Percentiles rank a stretch among this genome's conserved stretches.
Conservation (phyloP, 1,140 invertebrate genomes). For the Trinorchestia longiramus region DNA sequence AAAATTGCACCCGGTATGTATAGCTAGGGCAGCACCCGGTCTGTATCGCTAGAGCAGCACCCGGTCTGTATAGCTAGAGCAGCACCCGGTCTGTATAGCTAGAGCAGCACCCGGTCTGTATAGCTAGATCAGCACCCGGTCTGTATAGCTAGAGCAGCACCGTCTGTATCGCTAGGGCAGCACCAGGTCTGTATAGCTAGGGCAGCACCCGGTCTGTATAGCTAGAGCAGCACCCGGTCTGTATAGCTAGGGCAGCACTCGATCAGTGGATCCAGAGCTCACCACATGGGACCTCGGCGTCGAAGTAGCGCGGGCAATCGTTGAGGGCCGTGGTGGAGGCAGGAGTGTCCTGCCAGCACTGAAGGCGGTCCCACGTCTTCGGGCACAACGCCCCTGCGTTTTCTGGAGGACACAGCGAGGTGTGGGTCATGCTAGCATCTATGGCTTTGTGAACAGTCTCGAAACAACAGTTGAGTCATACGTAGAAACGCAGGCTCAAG, state of each 20-base stretch:
- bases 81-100: too few species aligned
- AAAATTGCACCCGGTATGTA: too few species aligned
- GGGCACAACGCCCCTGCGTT: constrained; percentile 67
- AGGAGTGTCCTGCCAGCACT: constrained; percentile 70
- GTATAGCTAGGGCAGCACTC: too few species aligned
- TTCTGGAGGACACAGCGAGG: background rate
- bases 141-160: background rate
- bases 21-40: too few species aligned
- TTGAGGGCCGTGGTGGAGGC: constrained; percentile 63
- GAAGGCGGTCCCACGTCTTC: constrained; percentile 73
- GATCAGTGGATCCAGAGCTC: background rate
- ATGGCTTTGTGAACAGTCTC: background rate
- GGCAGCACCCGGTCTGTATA: too few species aligned
- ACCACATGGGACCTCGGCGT: constrained; percentile 64
- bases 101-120: too few species aligned
- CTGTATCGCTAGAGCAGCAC: too few species aligned
- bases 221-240: too few species aligned
- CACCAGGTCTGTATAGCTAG: too few species aligned
- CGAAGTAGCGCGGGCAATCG: constrained; percentile 70
- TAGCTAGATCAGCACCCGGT: too few species aligned
- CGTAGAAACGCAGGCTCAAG: too few species aligned
- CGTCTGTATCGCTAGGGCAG: too few species aligned
- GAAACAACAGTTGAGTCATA: background rate
- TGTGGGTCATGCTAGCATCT: background rate
- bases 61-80: background rate